A percentile compares a stretch with the other conserved stretches of the same genome.
These are phyloP conservation scores for Fundulus diaphanus DNA, from an alignment of 2,797 vertebrate genomes.

Conservation along the genomic window DNA sequence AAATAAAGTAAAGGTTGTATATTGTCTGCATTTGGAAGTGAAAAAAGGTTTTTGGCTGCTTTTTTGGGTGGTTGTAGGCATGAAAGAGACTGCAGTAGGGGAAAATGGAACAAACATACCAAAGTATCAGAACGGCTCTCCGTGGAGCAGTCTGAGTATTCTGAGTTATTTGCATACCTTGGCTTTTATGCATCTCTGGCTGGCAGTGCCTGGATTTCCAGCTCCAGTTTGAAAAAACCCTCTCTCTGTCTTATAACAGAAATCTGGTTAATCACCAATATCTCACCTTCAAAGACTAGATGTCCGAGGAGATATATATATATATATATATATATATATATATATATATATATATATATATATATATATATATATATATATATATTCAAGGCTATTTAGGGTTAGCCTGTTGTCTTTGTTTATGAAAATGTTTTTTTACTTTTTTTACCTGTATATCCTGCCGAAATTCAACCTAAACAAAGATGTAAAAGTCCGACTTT, in stretches of 20 bases:
- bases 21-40: conserved; percentile 7
- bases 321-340: too few species aligned
- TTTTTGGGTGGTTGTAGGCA: conserved; percentile 30
- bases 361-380: too few species aligned
- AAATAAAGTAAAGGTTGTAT: background rate
- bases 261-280: background rate
- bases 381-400: background rate
- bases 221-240: conserved; percentile 26
- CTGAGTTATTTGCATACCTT: conserved; percentile 61
- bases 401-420: background rate
- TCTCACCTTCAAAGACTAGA: background rate
- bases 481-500: background rate
- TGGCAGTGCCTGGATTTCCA: conserved; percentile 30
- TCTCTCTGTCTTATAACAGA: conserved; percentile 3
- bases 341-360: too few species aligned
- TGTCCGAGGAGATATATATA: background rate
- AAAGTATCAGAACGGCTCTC: conserved; percentile 29
- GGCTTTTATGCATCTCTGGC: conserved; percentile 36
- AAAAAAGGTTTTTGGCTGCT: background rate
- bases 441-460: background rate
- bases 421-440: background rate
- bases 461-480: background rate
- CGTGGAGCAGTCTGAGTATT: conserved; percentile 49
- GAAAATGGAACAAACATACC: conserved; percentile 26
- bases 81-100: conserved; percentile 31